Base-by-base conservation (phyloP, 2,888 invertebrate species). In the Caenorhabditis panamensis region DNA sequence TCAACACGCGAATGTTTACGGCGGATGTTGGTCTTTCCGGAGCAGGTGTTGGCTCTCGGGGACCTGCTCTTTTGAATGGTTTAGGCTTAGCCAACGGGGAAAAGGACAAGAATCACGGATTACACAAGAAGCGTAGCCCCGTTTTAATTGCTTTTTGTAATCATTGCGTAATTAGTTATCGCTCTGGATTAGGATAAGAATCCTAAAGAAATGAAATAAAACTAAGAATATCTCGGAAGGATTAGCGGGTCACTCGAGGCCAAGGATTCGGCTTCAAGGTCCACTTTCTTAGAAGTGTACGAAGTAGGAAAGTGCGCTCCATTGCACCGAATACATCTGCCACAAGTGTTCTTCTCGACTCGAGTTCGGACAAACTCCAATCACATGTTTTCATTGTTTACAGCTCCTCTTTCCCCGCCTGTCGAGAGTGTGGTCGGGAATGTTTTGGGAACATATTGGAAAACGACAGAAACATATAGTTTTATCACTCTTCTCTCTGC, bases 151-250 rank as follows among this genome's bases (percentile, higher is more conserved):
- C n/a, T 64, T 73, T 64, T 51, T 56, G 73, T 73, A 64, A 73
- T 73, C 66, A 59, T 73, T 73, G 31, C 73, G 73, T 41, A 73
- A 73, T 73, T 73, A 51, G 73, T 73, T 64, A 59, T 73, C 64
- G 73, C 53, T 22, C 5, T 4, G 31, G 31, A 31, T 31, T n/a
- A n/a, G 63, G 51, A 72, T 72, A 54, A 58, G 62, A 72, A 36
- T 8, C 5, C 36, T 36, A 36, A 8, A 11, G 44, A 63, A 41
- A 36, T 36, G 22, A 11, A 59, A 58, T 37, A 49, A 36, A 37
- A 36, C 16, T 9, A 28, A 18, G 41, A 26, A 51, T 51, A 47
- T 13, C 28, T n/a, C n/a, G 28, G 11, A 26, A 54, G 62, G 71
- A 71, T 71, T 71, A 71, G 56, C 26, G 36, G 69, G 69, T 61